Conservation (phyloP, 2,113 vertebrate species). For the Puma concolor region DNA sequence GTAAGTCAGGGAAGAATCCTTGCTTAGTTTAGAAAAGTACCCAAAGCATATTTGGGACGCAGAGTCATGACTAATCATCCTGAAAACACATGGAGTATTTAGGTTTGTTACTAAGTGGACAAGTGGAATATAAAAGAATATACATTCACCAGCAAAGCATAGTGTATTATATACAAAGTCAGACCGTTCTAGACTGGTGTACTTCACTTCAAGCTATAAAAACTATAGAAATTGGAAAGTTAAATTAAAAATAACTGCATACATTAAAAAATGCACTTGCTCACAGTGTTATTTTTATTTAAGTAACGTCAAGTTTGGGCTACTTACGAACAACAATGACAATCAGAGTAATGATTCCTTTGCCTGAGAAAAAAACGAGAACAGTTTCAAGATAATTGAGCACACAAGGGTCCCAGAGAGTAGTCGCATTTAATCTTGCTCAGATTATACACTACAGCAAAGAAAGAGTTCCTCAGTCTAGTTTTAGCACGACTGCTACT, state of each 20-base stretch:
- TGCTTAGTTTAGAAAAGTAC: too few relatives aligned
- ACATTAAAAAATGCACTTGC: neutral
- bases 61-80: neutral
- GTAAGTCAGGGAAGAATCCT: too few relatives aligned
- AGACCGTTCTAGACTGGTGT: neutral
- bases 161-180: neutral
- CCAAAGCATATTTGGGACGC: too few relatives aligned
- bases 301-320: neutral
- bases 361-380: constrained; percentile 52
- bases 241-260: neutral
- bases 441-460: neutral
- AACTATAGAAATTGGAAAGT: neutral
- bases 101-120: neutral
- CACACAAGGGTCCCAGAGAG: neutral
- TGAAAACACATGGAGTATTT: neutral
- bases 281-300: neutral
- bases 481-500: neutral
- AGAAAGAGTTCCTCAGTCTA: neutral
- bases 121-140: neutral
- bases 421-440: neutral
- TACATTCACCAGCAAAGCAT: neutral
- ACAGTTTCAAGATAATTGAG: neutral
- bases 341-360: neutral
- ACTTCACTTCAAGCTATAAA: constrained; percentile 33
- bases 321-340: neutral